Conservation (phyloP, 64 coral and sea anemone genomes). For the Pocillopora verrucosa region DNA sequence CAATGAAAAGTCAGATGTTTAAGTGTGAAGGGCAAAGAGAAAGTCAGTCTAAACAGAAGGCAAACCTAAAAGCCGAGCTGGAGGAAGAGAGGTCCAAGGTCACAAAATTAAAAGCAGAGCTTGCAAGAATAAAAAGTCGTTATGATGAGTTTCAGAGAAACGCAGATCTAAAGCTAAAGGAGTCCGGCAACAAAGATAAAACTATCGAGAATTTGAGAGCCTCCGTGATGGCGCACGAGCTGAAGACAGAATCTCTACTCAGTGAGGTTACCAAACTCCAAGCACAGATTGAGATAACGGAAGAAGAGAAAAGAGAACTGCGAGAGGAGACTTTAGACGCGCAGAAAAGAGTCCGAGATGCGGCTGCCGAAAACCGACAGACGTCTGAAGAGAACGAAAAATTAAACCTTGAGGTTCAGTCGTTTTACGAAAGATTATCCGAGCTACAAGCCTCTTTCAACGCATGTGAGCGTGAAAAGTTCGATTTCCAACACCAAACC, state of each 20-base stretch:
- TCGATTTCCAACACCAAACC: constrained; percentile 60
- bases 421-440: constrained; percentile 76
- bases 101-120: constrained; percentile 55
- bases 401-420: constrained; percentile 62
- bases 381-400: constrained; percentile 68
- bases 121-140: constrained; percentile 43
- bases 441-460: constrained; percentile 82
- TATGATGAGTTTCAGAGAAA: constrained; percentile 62
- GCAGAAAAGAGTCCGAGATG: constrained; percentile 55
- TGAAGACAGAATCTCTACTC: constrained; percentile 14
- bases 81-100: constrained; percentile 74
- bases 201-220: constrained; percentile 43
- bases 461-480: constrained; percentile 63
- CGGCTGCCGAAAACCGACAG: constrained; percentile 39
- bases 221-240: constrained; percentile 32
- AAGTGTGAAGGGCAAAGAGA: constrained; percentile 59
- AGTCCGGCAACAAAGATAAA: constrained; percentile 53
- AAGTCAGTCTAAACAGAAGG: constrained; percentile 57
- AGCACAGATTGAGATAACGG: constrained; percentile 58
- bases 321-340: constrained; percentile 56
- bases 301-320: constrained; percentile 62
- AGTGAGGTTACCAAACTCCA: constrained; percentile 63
- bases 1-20: constrained; percentile 44
- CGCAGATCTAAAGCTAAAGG: constrained; percentile 48
- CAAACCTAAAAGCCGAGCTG: constrained; percentile 61